Evolutionary conservation across 2,113 vertebrate species (phyloP).

Genomic region (Gorsachius goisagi): DNA sequence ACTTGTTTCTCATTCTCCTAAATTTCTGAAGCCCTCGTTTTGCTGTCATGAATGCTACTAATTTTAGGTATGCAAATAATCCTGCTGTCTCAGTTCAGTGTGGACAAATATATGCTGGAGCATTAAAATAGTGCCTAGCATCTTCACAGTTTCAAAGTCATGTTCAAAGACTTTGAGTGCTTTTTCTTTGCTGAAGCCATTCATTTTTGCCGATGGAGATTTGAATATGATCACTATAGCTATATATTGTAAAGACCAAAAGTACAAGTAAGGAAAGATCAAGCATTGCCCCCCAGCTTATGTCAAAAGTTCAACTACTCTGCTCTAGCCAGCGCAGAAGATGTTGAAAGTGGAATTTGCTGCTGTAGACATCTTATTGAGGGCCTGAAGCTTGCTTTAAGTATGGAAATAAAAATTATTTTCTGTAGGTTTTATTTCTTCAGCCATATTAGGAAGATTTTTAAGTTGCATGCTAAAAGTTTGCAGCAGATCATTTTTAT

Average conservation of each 20-base stretch:
- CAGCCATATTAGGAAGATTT: neutral
- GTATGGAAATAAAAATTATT: neutral
- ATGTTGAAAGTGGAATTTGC: neutral
- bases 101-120: neutral
- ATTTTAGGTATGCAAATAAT: neutral
- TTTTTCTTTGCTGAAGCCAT: neutral
- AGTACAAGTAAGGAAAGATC: neutral
- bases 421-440: constrained; percentile 18
- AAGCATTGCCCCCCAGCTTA: neutral
- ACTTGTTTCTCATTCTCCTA: neutral
- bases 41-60: neutral
- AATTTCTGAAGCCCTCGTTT: neutral
- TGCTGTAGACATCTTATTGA: neutral
- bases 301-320: neutral
- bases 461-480: neutral
- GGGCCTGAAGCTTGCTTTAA: neutral
- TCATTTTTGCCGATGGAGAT: accelerated
- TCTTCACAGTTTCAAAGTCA: neutral
- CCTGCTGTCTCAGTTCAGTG: neutral
- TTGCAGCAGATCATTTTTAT: constrained; percentile 40
- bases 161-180: neutral
- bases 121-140: neutral
- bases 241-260: neutral
- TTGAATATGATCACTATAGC: neutral
- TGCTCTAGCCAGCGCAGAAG: neutral